Evolutionary conservation across 2,888 invertebrate genomes (phyloP).

Genomic region (Synanthedon andrenaeformis): DNA sequence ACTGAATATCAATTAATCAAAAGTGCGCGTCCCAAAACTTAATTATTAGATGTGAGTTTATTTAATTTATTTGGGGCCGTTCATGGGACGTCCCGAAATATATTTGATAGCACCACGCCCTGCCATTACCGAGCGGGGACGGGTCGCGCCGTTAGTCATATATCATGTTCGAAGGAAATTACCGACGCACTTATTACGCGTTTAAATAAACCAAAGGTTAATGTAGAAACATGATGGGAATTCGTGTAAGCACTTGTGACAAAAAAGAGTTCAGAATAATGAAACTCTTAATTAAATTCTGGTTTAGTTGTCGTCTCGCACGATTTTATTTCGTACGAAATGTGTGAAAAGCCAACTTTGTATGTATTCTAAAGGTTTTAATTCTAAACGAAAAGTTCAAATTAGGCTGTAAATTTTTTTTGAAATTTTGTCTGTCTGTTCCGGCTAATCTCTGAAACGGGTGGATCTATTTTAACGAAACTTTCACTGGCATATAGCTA

Average conservation of each 20-base stretch:
- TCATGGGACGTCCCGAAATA: constrained; percentile 33
- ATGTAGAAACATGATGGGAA: constrained; percentile 8
- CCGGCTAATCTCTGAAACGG: neutral
- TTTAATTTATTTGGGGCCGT: constrained; percentile 42
- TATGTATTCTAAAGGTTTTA: too few species aligned
- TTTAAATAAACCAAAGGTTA: constrained; percentile 32
- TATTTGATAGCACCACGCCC: constrained; percentile 29
- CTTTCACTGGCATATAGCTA: neutral
- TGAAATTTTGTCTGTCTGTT: neutral
- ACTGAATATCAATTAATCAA: constrained; percentile 27
- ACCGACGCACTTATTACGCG: constrained; percentile 31
- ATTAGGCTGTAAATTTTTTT: too few species aligned
- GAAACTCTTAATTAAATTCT: too few species aligned
- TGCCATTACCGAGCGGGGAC: constrained; percentile 28
- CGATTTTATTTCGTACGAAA: too few species aligned
- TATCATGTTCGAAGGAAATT: constrained; percentile 24
- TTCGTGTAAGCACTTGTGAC: neutral
- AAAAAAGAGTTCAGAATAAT: too few species aligned
- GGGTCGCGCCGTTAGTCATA: constrained; percentile 17
- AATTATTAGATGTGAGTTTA: constrained; percentile 43
- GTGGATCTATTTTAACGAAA: neutral
- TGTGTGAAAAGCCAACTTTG: too few species aligned
- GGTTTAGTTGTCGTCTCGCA: too few species aligned
- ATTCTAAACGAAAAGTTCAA: too few species aligned
- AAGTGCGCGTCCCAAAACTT: constrained; percentile 29